These are phyloP conservation scores for Cheilosia vulpina DNA, from an alignment of 2,888 invertebrate species.

Conservation along the genomic window DNA sequence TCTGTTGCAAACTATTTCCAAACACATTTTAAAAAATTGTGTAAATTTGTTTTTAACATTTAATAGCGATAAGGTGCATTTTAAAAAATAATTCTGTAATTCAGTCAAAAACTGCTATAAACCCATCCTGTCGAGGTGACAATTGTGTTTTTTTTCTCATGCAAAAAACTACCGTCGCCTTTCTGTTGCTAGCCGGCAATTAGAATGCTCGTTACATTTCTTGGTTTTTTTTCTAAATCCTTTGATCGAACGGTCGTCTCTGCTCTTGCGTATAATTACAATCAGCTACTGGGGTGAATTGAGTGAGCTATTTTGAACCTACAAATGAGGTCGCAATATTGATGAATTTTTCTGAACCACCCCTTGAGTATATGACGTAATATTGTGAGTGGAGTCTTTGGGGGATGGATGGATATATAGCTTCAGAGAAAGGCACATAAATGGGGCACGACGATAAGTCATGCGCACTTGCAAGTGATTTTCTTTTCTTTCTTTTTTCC, in stretches of 20 bases:
- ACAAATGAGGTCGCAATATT: slow-evolving; percentile 36
- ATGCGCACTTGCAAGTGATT: slow-evolving; percentile 36
- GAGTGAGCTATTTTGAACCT: slow-evolving; percentile 1
- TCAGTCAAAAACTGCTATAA: too few species aligned
- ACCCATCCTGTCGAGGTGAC: too few species aligned
- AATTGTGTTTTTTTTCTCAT: too few species aligned
- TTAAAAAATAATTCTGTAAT: too few species aligned
- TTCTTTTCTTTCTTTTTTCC: too few species aligned
- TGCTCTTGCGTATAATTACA: background rate
- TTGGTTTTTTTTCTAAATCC: background rate
- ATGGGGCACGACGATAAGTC: slow-evolving; percentile 54
- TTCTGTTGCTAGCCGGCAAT: background rate
- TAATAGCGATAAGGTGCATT: too few species aligned
- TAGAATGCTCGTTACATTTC: background rate
- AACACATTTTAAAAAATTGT: too few species aligned
- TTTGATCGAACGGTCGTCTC: background rate
- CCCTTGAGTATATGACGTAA: slow-evolving; percentile 44
- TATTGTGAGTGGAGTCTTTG: background rate
- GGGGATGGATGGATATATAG: background rate
- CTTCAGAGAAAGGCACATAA: slow-evolving; percentile 23
- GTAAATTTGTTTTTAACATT: too few species aligned
- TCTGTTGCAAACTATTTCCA: too few species aligned
- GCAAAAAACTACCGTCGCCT: too few species aligned
- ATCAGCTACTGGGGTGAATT: background rate
- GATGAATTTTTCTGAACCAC: slow-evolving; percentile 14